A percentile compares a stretch with the other conserved stretches of the same genome.
Evolutionary conservation across 64 coral and sea anemone genomes (phyloP).

Genomic region (Catalaphyllia jardinei): DNA sequence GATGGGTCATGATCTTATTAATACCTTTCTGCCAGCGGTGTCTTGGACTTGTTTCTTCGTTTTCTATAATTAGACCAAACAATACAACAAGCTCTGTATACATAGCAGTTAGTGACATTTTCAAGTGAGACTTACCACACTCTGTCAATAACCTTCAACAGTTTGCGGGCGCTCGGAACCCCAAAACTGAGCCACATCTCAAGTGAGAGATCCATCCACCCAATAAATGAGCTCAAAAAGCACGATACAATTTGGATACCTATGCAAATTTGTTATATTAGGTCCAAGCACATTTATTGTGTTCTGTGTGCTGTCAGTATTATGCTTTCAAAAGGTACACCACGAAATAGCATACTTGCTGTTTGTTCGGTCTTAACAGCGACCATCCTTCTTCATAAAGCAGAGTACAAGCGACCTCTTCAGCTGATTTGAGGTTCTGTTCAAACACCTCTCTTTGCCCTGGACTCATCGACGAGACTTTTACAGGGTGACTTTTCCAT

Average conservation of each 20-base stretch:
- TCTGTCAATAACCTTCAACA: no score
- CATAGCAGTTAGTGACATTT: no score
- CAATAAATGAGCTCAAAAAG: no score
- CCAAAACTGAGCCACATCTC: no score
- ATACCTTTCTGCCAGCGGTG: background rate
- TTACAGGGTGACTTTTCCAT: background rate
- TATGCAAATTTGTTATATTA: background rate
- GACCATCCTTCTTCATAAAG: constrained; percentile 61
- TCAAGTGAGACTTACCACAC: no score
- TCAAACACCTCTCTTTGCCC: constrained; percentile 44
- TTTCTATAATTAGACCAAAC: background rate
- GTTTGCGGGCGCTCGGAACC: no score
- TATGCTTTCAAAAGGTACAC: background rate
- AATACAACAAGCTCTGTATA: background rate
- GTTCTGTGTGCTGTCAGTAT: background rate
- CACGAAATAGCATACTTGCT: background rate
- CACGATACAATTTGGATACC: no score
- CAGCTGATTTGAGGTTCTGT: constrained; percentile 53
- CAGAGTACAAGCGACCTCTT: constrained; percentile 75
- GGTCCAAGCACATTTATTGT: background rate
- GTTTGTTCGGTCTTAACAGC: constrained; percentile 45
- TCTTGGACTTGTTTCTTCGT: background rate
- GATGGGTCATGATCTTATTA: background rate
- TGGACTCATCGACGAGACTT: constrained; percentile 42
- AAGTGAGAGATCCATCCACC: no score